phyloP scores from a whole-genome alignment of 2,797 vertebrate species.

The Periophthalmus magnuspinnatus region DNA sequence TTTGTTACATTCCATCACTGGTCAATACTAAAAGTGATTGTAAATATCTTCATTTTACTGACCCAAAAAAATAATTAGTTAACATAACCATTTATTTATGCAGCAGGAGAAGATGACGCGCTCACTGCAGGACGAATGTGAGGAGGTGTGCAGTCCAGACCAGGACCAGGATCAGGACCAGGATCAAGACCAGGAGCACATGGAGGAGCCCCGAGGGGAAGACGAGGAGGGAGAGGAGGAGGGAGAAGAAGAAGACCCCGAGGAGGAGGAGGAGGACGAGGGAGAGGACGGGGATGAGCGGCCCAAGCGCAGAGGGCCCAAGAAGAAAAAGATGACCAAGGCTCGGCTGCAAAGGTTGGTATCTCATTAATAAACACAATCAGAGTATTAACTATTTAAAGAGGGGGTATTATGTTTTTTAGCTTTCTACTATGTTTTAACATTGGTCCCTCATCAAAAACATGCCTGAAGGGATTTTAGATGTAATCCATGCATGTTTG shows the following conservation, averaged over 20 bases:
- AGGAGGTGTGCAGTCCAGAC: conserved; percentile 2
- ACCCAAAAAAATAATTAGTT: too few relatives aligned
- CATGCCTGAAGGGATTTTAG: too few relatives aligned
- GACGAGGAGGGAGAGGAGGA: conserved; percentile 81
- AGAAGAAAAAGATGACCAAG: conserved; percentile 99
- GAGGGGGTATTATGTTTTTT: too few relatives aligned
- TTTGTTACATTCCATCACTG: too few relatives aligned
- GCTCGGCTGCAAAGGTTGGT: conserved; percentile 87
- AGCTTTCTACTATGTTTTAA: too few relatives aligned
- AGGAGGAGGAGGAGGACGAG: conserved; percentile 88
- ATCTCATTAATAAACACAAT: not conserved
- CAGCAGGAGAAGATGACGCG: conserved; percentile 4
- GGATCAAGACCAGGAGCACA: conserved; percentile 49
- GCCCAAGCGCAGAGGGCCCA: conserved; percentile 93
- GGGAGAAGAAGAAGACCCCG: conserved; percentile 84
- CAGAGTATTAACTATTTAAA: too few relatives aligned
- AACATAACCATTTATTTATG: not conserved
- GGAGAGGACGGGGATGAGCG: conserved; percentile 85
- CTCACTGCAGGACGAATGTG: conserved; percentile 24
- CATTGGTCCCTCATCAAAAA: too few relatives aligned
- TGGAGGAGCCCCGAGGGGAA: conserved; percentile 69
- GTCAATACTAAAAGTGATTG: too few relatives aligned
- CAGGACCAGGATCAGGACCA: not conserved
- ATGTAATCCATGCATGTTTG: too few relatives aligned
- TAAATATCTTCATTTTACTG: too few relatives aligned